These are phyloP conservation scores for Discoglossus pictus DNA, from an alignment of 2,797 vertebrate species.

Conservation along the genomic window DNA sequence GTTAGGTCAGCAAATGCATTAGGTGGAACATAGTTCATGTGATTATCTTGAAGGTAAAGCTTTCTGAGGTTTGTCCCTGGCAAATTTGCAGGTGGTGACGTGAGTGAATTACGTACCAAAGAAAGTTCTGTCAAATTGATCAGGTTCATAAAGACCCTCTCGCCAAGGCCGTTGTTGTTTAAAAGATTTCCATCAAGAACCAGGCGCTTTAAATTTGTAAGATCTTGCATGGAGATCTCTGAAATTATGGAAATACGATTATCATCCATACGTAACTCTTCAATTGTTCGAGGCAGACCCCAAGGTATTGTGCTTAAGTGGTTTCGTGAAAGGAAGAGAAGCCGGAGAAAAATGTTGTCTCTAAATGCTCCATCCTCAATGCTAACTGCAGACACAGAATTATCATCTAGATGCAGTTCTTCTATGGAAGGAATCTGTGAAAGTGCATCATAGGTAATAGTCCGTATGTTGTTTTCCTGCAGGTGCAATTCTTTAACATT, in stretches of 20 bases:
- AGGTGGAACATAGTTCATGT: slow-evolving; percentile 90
- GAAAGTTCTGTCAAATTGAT: slow-evolving; percentile 97
- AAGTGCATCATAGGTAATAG: slow-evolving; percentile 93
- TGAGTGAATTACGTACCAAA: slow-evolving; percentile 92
- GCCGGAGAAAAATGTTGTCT: slow-evolving; percentile 92
- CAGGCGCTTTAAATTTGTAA: slow-evolving; percentile 95
- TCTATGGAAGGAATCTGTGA: slow-evolving; percentile 96
- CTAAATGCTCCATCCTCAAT: slow-evolving; percentile 97
- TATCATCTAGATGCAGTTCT: slow-evolving; percentile 98
- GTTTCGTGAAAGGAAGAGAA: slow-evolving; percentile 97
- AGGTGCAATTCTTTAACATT: slow-evolving; percentile 96
- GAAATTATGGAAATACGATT: slow-evolving; percentile 98
- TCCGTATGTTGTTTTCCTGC: slow-evolving; percentile 98
- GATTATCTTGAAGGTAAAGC: slow-evolving; percentile 98
- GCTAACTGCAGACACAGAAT: slow-evolving; percentile 97
- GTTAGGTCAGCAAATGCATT: slow-evolving; percentile 93
- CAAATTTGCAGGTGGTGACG: slow-evolving; percentile 90
- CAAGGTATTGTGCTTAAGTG: slow-evolving; percentile 97
- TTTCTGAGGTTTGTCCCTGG: slow-evolving; percentile 91
- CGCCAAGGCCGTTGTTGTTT: slow-evolving; percentile 92
- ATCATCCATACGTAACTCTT: slow-evolving; percentile 97
- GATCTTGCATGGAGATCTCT: slow-evolving; percentile 92
- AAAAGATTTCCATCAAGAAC: slow-evolving; percentile 97
- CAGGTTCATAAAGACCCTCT: slow-evolving; percentile 93
- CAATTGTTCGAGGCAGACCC: slow-evolving; percentile 94